Evolutionary conservation across 1,140 invertebrate genomes (phyloP), one percentile per base, ranked within the genome.

Genomic region (Venturia canescens): DNA sequence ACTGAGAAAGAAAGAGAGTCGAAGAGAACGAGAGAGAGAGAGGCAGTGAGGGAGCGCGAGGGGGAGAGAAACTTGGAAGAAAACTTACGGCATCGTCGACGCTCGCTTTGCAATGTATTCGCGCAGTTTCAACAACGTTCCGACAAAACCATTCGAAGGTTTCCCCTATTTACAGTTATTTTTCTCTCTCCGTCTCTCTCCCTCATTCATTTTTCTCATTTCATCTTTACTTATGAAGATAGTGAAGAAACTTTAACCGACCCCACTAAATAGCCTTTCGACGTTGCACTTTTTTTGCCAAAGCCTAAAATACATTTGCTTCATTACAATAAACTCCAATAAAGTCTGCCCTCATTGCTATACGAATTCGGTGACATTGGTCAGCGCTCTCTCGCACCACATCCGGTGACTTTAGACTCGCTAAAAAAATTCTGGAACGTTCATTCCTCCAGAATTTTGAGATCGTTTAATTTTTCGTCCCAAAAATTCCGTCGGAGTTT

Each of bases 91-190:
- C 66, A 69, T 69, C 66, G 69, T 77, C 31, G 13, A 50, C 48
- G 29, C 13, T 67, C 16, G 67, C 29, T 63, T 79, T 70, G 34
- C 29, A 60, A 18, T 57, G 31, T 31, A 70, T 26, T 57, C 34
- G 71, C 53, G 69, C 75, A 70, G 79, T 80, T 80, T 80, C 60
- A 67, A 72, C 79, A 80, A 80, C 70, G 72, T 53, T n/a, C 70
- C 23, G 70, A 70, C 29, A 69, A 69, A 69, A 69, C 29, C 66
- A 69, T 69, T 31, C 66, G 66, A 69, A 69, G 66, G 66, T 69
- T 69, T 69, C 18, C 27, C 29, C 29, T 31, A 66, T 66, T 7
- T 27, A 27, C 60, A 23, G 60, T 66, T 66, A 66, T 66, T 66
- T 66, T 9, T 66, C 60, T 66, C 60, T n/a, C 69, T 60, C 69